Percentiles rank a stretch among this genome's conserved stretches.
Conservation (phyloP, 2,113 vertebrate species). For the Notechis scutatus region DNA sequence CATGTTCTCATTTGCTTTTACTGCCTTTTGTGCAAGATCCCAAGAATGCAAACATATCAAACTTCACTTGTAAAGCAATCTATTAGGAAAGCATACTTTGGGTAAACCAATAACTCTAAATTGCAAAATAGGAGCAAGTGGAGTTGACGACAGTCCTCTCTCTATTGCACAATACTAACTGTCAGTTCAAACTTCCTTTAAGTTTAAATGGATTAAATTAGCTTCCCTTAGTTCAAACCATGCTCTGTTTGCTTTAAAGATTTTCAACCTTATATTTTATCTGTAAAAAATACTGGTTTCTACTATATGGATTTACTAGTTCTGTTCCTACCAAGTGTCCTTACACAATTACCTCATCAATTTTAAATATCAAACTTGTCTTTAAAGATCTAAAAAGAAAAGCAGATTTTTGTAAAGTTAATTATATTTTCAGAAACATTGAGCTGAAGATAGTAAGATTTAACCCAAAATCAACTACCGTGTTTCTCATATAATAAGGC, state of each 20-base stretch:
- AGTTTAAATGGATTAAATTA: not conserved
- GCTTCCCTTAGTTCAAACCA: not conserved
- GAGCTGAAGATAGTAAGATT: constrained; percentile 36
- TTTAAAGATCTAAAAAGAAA: constrained; percentile 51
- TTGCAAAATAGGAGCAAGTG: not conserved
- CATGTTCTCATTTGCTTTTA: not conserved
- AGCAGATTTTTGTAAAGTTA: constrained; percentile 30
- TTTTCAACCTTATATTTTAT: not conserved
- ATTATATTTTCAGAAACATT: constrained; percentile 36
- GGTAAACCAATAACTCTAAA: not conserved
- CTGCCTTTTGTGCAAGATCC: not conserved
- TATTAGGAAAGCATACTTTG: not conserved
- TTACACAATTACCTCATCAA: constrained; percentile 56
- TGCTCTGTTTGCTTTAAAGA: not conserved
- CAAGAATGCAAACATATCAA: not conserved
- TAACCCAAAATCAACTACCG: not conserved
- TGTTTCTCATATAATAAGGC: too few relatives aligned
- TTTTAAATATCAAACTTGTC: constrained; percentile 60
- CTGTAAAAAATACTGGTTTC: not conserved
- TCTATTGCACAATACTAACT: not conserved
- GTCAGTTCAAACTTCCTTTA: not conserved
- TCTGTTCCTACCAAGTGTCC: constrained; percentile 48
- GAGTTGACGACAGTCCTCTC: not conserved
- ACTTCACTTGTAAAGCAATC: too few relatives aligned
- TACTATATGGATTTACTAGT: not conserved